Evolutionary conservation across 2,113 vertebrate genomes (phyloP), one percentile per base, ranked within the genome.

Genomic region (Bubalus kerabau): DNA sequence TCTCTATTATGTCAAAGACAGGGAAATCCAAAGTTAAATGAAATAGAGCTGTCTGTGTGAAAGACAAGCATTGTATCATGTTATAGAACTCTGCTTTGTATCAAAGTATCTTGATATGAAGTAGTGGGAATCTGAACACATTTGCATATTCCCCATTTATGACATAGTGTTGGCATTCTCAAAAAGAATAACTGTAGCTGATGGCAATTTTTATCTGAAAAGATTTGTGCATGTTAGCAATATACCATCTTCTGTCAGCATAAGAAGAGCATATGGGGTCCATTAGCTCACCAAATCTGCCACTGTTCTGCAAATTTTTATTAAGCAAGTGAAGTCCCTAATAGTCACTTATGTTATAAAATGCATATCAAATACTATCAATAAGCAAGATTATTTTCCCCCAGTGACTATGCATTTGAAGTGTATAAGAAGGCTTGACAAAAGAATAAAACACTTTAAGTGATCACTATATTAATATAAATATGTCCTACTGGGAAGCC

Each of bases 251-350:
- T 97, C 97, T 90, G 50, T 97, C 90, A 94, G 96, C 85, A 46
- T 78, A 83, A 85, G 95, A 96, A 80, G 95, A 96, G 95, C 98
- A 97, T 98, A 87, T 98, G 97, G 96, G 92, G 91, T 82, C 97
- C 98, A 97, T 97, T 98, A 97, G 90, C 91, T 90, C 97, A 80
- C 94, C 59, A 95, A 74, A 97, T 97, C 82, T 97, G 95, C 97
- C 89, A 95, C 96, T 93, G 90, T 97, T 98, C 59, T 98, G 93
- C 78, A 7, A 95, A 93, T 76, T 98, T 98, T 97, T 98, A 97
- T 98, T 98, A 97, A 98, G 91, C 90, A 97, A 91, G 87, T 95
- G 64, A 86, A 97, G 80, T 97, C 96, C 30, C 95, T 98, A 96
- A 96, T 96, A 96, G 91, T 97, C 94, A 90, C 91, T 98, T 97